These are phyloP conservation scores for Rhopalosiphum maidis DNA, from an alignment of 1,140 invertebrate species.

Conservation along the genomic window DNA sequence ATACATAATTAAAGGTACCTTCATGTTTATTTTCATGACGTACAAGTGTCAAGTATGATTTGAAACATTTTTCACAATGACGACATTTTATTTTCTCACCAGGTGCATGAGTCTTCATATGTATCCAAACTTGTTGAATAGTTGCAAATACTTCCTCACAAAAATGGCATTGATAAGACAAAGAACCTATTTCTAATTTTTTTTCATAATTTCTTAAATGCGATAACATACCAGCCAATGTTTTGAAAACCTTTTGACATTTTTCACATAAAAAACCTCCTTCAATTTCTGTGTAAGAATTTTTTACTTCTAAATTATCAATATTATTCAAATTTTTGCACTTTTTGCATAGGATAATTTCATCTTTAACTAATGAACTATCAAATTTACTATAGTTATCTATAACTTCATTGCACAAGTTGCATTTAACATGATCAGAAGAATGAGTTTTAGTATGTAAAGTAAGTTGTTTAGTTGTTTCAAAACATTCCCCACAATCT, in stretches of 20 bases:
- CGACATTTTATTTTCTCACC: constrained; percentile 55
- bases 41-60: constrained; percentile 50
- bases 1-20: constrained; percentile 42
- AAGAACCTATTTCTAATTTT: constrained; percentile 33
- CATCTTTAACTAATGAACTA: neutral
- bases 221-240: constrained; percentile 26
- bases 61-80: constrained; percentile 50
- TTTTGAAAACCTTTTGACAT: constrained; percentile 53
- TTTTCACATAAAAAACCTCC: constrained; percentile 40
- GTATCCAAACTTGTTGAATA: constrained; percentile 54
- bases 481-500: constrained; percentile 43
- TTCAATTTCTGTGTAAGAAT: constrained; percentile 26
- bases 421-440: constrained; percentile 20
- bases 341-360: neutral
- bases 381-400: constrained; percentile 16
- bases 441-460: constrained; percentile 44
- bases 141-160: constrained; percentile 50
- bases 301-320: neutral
- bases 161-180: constrained; percentile 41
- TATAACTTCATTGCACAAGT: constrained; percentile 7
- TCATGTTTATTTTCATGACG: constrained; percentile 56
- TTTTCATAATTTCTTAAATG: constrained; percentile 53
- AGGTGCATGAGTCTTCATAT: constrained; percentile 49
- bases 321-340: neutral
- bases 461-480: constrained; percentile 31